These are phyloP conservation scores for Archips crataeganus DNA, from an alignment of 2,888 invertebrate species.

Conservation along the genomic window DNA sequence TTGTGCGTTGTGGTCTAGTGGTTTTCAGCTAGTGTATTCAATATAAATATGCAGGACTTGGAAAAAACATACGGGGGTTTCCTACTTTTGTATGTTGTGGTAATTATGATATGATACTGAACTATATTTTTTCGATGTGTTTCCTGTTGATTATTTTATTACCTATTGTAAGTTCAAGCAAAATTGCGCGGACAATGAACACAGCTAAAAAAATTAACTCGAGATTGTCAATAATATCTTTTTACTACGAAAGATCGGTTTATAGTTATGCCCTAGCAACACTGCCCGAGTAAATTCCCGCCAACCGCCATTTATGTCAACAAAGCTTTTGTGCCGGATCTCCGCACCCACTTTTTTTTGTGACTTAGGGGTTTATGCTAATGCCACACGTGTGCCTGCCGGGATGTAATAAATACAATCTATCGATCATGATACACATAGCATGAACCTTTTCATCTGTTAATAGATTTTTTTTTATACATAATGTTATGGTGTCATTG, in stretches of 20 bases:
- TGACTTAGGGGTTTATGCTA: constrained; percentile 34
- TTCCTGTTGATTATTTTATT: too few relatives aligned
- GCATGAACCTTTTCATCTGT: background rate
- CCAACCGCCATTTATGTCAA: constrained; percentile 49
- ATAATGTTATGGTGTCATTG: background rate
- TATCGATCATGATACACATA: constrained; percentile 10
- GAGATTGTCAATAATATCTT: background rate
- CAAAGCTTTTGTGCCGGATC: constrained; percentile 52
- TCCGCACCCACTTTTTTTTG: constrained; percentile 18
- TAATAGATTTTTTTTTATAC: constrained; percentile 12
- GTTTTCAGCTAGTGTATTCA: too few relatives aligned
- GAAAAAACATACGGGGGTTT: too few relatives aligned
- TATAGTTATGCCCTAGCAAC: constrained; percentile 49
- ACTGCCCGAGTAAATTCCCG: constrained; percentile 47
- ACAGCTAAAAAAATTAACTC: background rate
- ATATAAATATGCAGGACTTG: too few relatives aligned
- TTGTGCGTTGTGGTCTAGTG: too few relatives aligned
- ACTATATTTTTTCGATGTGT: too few relatives aligned
- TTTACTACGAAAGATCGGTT: background rate
- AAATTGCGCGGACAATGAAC: too few relatives aligned
- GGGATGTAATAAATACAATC: constrained; percentile 10
- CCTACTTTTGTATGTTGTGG: too few relatives aligned
- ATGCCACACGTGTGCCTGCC: constrained; percentile 28
- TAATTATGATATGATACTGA: too few relatives aligned
- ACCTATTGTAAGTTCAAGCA: too few relatives aligned